Evolutionary conservation across 2,888 invertebrate genomes (phyloP).

Genomic region (Drosophila formosana): DNA sequence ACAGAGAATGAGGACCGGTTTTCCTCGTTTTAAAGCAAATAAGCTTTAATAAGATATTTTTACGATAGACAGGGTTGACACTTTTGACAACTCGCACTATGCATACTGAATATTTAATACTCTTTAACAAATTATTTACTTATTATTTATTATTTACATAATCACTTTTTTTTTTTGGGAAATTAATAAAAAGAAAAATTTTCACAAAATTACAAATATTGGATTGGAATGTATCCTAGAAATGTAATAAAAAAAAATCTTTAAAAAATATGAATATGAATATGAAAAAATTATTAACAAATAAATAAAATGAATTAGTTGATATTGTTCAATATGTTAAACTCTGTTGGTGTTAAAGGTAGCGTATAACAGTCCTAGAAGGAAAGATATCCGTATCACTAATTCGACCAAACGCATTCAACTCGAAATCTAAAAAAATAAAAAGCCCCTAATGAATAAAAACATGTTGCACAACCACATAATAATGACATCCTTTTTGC

Average conservation of each 20-base stretch:
- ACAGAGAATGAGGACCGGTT: slow-evolving; percentile 6
- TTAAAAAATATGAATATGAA: too few relatives aligned
- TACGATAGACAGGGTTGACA: slow-evolving; percentile 41
- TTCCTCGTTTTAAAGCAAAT: slow-evolving; percentile 53
- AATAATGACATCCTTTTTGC: slow-evolving; percentile 79
- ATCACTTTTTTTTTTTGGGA: too few relatives aligned
- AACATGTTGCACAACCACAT: slow-evolving; percentile 79
- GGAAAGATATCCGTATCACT: slow-evolving; percentile 57
- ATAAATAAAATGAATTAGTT: neutral
- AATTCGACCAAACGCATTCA: slow-evolving; percentile 52
- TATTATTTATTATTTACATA: too few relatives aligned
- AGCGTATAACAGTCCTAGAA: slow-evolving; percentile 29
- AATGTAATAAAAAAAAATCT: too few relatives aligned
- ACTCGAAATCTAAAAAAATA: slow-evolving; percentile 51
- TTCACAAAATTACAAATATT: too few relatives aligned
- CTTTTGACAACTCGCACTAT: neutral
- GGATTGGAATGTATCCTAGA: too few relatives aligned
- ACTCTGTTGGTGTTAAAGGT: slow-evolving; percentile 48
- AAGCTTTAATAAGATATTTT: slow-evolving; percentile 48
- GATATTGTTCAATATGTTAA: neutral
- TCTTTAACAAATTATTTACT: slow-evolving; percentile 7
- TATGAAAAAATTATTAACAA: too few relatives aligned
- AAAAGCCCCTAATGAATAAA: slow-evolving; percentile 64
- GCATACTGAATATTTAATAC: slow-evolving; percentile 21
- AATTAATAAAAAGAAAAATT: too few relatives aligned